Conservation (phyloP, 2,797 vertebrate species). For the Lepus townsendii region DNA sequence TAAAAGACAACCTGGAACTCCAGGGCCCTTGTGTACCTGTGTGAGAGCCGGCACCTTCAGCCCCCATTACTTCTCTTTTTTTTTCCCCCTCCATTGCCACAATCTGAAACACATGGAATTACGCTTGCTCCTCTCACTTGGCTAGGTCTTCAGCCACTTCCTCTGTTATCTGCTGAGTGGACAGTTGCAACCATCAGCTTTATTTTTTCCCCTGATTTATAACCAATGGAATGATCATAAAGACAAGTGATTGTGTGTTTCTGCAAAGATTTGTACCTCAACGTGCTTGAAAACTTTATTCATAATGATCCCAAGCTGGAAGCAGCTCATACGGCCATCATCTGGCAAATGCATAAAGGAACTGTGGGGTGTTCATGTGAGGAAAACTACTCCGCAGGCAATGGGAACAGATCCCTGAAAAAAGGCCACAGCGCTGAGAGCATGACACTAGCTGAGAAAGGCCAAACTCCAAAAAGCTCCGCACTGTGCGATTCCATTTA, state of each 20-base stretch:
- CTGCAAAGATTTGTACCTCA: not conserved
- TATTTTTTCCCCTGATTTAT: not conserved
- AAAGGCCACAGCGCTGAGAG: not conserved
- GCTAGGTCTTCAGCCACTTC: not conserved
- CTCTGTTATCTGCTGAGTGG: not conserved
- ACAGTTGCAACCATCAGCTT: not conserved
- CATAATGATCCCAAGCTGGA: not conserved
- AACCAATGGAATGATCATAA: not conserved
- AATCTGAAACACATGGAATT: not conserved
- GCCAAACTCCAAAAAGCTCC: not conserved
- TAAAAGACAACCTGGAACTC: not conserved
- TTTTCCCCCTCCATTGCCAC: not conserved
- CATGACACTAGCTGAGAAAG: not conserved
- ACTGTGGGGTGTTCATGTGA: not conserved
- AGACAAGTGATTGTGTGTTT: not conserved
- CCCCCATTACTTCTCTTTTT: not conserved
- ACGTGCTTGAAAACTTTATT: not conserved
- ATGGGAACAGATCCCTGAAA: not conserved
- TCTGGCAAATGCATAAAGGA: not conserved
- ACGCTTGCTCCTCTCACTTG: not conserved
- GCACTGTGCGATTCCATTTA: not conserved
- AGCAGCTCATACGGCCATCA: not conserved
- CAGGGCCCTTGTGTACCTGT: not conserved
- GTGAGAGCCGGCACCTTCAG: not conserved
- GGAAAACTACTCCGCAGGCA: not conserved